These are phyloP conservation scores for Panurus biarmicus DNA, from an alignment of 2,113 vertebrate species.

Conservation along the genomic window DNA sequence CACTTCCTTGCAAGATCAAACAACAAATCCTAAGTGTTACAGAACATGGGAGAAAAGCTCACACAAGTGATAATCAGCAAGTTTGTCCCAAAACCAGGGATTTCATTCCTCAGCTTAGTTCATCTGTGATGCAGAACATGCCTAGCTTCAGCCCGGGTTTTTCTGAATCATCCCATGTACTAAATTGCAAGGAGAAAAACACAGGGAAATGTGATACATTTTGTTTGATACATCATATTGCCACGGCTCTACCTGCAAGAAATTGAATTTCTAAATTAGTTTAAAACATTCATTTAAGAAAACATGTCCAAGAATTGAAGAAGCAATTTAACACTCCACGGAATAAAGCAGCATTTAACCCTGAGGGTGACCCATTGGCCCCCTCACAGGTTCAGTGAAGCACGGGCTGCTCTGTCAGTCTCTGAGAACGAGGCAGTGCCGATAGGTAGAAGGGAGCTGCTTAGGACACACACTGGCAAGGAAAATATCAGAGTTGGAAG, in stretches of 20 bases:
- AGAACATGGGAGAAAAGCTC: background rate
- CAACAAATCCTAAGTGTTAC: background rate
- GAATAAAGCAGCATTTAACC: background rate
- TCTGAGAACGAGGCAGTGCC: fast-evolving
- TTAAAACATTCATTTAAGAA: background rate
- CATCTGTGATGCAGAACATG: background rate
- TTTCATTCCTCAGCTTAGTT: background rate
- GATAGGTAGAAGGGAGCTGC: fast-evolving
- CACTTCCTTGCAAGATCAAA: background rate
- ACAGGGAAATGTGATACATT: background rate
- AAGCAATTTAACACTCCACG: background rate
- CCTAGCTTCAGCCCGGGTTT: background rate
- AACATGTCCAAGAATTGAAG: background rate
- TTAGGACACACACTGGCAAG: background rate
- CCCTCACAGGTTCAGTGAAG: background rate
- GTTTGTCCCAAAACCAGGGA: background rate
- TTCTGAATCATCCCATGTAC: background rate
- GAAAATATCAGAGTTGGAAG: conserved; percentile 58
- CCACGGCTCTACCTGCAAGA: background rate
- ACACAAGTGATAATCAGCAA: background rate
- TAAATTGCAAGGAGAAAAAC: background rate
- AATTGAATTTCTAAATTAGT: background rate
- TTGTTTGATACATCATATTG: background rate
- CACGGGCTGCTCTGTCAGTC: background rate
- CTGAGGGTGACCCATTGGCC: background rate